Conservation (phyloP, 2,797 vertebrate genomes). For the Micromesistius poutassou region DNA sequence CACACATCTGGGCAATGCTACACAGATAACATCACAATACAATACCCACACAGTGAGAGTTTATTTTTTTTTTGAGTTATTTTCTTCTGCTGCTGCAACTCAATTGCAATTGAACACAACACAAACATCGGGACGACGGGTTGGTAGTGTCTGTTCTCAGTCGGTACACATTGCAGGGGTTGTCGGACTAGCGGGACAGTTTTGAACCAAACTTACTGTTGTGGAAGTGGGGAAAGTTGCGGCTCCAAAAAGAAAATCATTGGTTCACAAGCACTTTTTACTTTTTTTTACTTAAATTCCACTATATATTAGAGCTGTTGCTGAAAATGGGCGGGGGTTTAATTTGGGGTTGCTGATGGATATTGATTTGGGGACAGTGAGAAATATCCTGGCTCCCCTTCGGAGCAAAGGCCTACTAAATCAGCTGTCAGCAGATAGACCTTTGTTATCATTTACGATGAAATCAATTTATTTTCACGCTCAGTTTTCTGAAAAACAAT, state of each 20-base stretch:
- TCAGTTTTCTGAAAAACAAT: constrained; percentile 52
- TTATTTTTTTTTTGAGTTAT: too few relatives aligned
- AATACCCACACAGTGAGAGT: neutral
- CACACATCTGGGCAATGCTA: neutral
- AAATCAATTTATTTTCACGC: constrained; percentile 52
- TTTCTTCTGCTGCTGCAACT: too few relatives aligned
- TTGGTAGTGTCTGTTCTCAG: neutral
- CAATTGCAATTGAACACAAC: neutral
- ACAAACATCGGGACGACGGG: neutral
- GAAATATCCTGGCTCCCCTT: constrained; percentile 58
- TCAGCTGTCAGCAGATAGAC: constrained; percentile 50
- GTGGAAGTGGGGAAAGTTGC: neutral
- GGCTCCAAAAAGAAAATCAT: constrained; percentile 61
- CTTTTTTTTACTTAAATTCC: constrained; percentile 78
- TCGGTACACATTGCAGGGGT: neutral
- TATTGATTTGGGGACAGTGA: constrained; percentile 84
- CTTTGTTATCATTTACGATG: constrained; percentile 56
- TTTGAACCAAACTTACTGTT: neutral
- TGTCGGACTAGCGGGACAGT: neutral
- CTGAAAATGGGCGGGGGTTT: constrained; percentile 82
- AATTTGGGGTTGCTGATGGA: constrained; percentile 86
- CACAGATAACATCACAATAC: neutral
- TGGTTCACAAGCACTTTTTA: constrained; percentile 76
- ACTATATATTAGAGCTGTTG: constrained; percentile 72
- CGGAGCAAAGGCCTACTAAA: constrained; percentile 42